Evolutionary conservation across 2,113 vertebrate species (phyloP).

Genomic region (Tympanuchus pallidicinctus): DNA sequence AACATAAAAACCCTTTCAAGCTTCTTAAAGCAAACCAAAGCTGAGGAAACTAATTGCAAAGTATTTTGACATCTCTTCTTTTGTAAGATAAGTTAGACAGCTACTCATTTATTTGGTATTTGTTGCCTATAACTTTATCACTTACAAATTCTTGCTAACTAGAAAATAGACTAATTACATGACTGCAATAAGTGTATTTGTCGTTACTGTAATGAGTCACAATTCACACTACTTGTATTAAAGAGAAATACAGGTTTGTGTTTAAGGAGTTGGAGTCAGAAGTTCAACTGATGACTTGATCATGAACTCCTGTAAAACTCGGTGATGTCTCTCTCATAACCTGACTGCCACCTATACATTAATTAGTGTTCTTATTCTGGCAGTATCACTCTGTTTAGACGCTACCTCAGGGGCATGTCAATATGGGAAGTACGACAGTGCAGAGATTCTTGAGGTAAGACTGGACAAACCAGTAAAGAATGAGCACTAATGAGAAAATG

Average conservation of each 20-base stretch:
- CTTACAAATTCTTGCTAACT: neutral
- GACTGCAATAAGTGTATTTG: neutral
- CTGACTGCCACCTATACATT: neutral
- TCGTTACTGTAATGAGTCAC: neutral
- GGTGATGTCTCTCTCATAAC: neutral
- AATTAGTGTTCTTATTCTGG: neutral
- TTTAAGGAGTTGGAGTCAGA: neutral
- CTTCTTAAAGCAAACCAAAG: neutral
- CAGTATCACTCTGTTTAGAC: neutral
- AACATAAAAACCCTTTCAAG: neutral
- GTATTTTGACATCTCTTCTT: neutral
- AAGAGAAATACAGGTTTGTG: neutral
- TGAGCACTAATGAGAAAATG: neutral
- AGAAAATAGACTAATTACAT: neutral
- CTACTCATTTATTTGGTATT: neutral
- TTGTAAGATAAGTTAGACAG: neutral
- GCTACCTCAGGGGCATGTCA: neutral
- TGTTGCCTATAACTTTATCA: neutral
- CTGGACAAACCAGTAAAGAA: neutral
- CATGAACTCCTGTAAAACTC: neutral
- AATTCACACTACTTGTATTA: neutral
- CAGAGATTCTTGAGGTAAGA: neutral
- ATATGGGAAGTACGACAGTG: neutral
- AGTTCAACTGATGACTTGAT: neutral
- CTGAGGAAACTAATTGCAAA: neutral